Evolutionary conservation across 2,797 vertebrate species (phyloP), one percentile per base, ranked within the genome.

Genomic region (Spinus pinus): DNA sequence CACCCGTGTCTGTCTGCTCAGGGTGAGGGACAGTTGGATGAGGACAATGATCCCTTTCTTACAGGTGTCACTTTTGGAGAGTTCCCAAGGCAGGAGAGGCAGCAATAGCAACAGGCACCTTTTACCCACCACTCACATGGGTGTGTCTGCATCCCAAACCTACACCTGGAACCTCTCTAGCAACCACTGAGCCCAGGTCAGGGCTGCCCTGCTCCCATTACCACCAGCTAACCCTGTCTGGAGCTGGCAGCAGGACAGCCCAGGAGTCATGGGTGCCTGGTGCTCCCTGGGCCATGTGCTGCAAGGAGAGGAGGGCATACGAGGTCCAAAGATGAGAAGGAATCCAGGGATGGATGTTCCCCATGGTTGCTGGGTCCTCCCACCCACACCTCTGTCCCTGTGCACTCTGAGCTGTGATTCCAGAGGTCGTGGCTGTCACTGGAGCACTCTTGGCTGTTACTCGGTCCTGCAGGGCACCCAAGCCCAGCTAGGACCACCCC

Each of bases 281-380:
- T 1, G 3, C 20, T 62, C 22, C 78, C 66, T 44, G 35, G 56
- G n/a, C 28, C 28, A 0, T 14, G 33, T 42, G n/a, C 46, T 77
- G 27, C 44, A 64, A 81, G 69, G 20, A 62, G 30, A n/a, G 20
- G 22, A 24, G 23, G 28, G 24, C 37, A 39, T 3, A 46, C 28
- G 17, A 58, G 6, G 20, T 20, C 15, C 58, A 67, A 62, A 53
- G 25, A 28, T 64, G 39, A 21, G 10, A 57, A 42, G 30, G 10
- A 12, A 1, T 42, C 31, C 24, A 9, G 19, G 37, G 14, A 7
- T 22, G n/a, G 47, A 65, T 23, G 39, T 14, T 61, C 24, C 25
- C 3, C 1, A 8, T 0, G 0, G 6, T 8, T 54, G 17, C 35
- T 18, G 12, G 11, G 7, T 62, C 67, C 42, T 74, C 51, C 33